Conservation (phyloP, 2,888 invertebrate species). For the Cecidostiba fungosa region DNA sequence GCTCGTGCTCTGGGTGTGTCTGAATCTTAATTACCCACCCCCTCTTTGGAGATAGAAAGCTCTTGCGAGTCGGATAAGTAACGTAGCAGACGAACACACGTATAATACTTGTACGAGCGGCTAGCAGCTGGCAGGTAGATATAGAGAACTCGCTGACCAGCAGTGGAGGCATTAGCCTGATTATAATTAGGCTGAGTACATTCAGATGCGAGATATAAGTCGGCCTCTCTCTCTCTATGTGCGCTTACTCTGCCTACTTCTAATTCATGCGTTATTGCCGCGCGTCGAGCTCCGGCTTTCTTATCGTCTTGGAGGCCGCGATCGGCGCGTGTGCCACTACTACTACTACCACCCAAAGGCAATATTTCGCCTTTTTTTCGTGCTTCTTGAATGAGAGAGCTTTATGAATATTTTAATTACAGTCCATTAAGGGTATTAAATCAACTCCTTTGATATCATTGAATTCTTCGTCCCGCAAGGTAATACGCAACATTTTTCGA, state of each 20-base stretch:
- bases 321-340: not conserved
- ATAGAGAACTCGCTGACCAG: constrained; percentile 68
- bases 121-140: constrained; percentile 63
- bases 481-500: not conserved
- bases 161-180: constrained; percentile 78
- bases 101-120: not conserved
- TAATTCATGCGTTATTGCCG: constrained; percentile 59
- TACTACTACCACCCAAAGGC: not conserved
- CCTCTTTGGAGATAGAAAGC: constrained; percentile 21
- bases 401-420: constrained; percentile 48
- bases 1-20: constrained; percentile 78
- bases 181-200: constrained; percentile 80
- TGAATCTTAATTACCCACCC: constrained; percentile 79
- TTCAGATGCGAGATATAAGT: constrained; percentile 78
- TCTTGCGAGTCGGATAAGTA: constrained; percentile 5
- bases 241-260: constrained; percentile 40
- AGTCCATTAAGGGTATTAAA: constrained; percentile 46
- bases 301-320: constrained; percentile 52
- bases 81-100: not conserved
- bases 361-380: constrained; percentile 24
- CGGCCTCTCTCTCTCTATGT: constrained; percentile 54
- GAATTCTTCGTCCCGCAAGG: not conserved
- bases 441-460: not conserved
- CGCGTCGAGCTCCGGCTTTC: constrained; percentile 11
- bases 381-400: not conserved